phyloP scores from a whole-genome alignment of 1,140 invertebrate genomes.

The Anastrepha obliqua region DNA sequence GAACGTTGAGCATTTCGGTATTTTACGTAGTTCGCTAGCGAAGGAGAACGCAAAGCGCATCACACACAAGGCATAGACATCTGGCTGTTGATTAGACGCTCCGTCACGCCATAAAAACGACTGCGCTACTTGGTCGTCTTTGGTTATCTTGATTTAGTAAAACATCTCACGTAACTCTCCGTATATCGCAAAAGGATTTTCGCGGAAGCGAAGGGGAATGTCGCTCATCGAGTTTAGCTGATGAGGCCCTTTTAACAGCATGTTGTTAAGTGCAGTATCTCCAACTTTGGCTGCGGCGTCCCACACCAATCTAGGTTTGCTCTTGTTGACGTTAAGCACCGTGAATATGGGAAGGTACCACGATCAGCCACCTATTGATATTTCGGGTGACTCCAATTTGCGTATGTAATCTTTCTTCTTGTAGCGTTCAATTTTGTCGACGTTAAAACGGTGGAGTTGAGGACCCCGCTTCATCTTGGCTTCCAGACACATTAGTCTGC shows the following conservation, averaged over 20 bases:
- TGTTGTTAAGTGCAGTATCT: conserved; percentile 62
- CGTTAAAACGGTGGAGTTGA: too few species aligned
- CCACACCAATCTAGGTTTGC: conserved; percentile 56
- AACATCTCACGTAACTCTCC: conserved; percentile 73
- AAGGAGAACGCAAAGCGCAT: conserved; percentile 65
- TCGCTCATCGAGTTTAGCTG: conserved; percentile 58
- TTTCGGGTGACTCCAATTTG: too few species aligned
- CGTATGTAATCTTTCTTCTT: too few species aligned
- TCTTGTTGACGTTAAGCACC: too few species aligned
- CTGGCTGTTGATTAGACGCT: conserved; percentile 10
- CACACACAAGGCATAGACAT: conserved; percentile 57
- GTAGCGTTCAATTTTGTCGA: too few species aligned
- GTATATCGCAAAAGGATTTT: conserved; percentile 58
- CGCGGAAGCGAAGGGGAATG: conserved; percentile 61
- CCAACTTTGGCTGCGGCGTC: conserved; percentile 64
- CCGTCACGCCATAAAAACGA: conserved; percentile 64
- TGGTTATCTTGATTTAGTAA: conserved; percentile 57
- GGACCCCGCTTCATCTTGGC: too few species aligned
- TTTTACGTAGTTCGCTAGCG: conserved; percentile 62
- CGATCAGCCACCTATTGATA: too few species aligned
- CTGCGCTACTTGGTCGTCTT: conserved; percentile 61
- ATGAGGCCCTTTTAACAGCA: conserved; percentile 64
- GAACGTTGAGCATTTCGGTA: conserved; percentile 65
- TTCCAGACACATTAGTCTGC: too few species aligned
- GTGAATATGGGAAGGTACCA: too few species aligned